Evolutionary conservation across 2,113 vertebrate species (phyloP), one percentile per base, ranked within the genome.

Genomic region (Abramis brama): DNA sequence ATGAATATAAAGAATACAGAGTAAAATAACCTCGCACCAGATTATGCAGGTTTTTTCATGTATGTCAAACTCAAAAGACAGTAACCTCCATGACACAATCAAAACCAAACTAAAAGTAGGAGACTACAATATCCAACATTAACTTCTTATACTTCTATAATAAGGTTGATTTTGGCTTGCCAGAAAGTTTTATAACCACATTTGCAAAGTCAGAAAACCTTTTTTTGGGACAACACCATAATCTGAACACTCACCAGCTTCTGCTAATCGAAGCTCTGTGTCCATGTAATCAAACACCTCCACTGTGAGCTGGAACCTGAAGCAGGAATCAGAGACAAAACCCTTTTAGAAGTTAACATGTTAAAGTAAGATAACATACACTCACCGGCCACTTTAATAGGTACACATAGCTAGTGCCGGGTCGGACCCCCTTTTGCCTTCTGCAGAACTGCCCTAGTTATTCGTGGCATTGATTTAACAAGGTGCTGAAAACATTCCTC

Each of bases 281-380:
- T 99, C 98, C 97, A 99, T 92, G 93, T 99, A 99, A 94, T 99
- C 98, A 23, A 99, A 99, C 94, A 99, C 95, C 94, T 99, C 97
- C 2, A 99, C 97, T 0, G 97, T 97, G 89, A 99, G 97, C 96
- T 99, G 98, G 94, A 99, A 99, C 90, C 98, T 99, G 83, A 85
- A 84, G 88, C 59, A 85, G 87, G 86, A 92, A 25, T 60, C 30
- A 60, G 30, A 79, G 19, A 57, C 6, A 43, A 66, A 55, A 39
- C 4, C 45, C 10, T 43, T 47, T 84, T 59, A 50, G n/a, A 39
- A 70, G 21, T 81, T 30, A 11, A 45, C 19, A 17, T 78, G 17
- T 57, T 33, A 57, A 15, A 62, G n/a, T 62, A 62, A 62, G n/a
- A 4, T 25, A 59, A 59, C 57, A 52, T 50, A 21, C 52, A 21